Conservation (phyloP, 2,888 invertebrate species). For the Auanema freiburgensis region DNA sequence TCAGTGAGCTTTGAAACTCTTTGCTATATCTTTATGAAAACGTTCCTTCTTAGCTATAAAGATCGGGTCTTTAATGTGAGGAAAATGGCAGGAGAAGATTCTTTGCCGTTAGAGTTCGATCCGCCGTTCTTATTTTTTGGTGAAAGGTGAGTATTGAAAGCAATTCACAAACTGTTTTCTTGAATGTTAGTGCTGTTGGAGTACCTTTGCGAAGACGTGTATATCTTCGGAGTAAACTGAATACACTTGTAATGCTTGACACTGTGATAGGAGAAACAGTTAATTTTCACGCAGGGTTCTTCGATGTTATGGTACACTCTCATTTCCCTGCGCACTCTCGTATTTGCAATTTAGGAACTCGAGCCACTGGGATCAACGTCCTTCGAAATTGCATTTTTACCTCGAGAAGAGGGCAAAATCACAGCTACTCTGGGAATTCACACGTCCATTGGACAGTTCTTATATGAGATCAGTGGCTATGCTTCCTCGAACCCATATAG, state of each 20-base stretch:
- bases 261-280: slow-evolving; percentile 37
- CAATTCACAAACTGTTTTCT: background rate
- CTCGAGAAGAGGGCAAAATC: slow-evolving; percentile 84
- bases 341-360: slow-evolving; percentile 73
- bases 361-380: slow-evolving; percentile 88
- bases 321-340: background rate
- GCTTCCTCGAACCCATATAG: slow-evolving; percentile 88
- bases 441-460: slow-evolving; percentile 87
- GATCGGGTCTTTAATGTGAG: slow-evolving; percentile 23
- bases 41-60: slow-evolving; percentile 7
- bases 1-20: background rate
- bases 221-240: slow-evolving; percentile 28
- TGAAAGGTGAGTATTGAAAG: slow-evolving; percentile 25
- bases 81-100: slow-evolving; percentile 29
- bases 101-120: slow-evolving; percentile 38
- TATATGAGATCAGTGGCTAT: slow-evolving; percentile 68
- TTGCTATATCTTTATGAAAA: background rate
- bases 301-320: slow-evolving; percentile 25
- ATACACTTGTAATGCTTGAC: slow-evolving; percentile 29
- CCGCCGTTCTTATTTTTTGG: slow-evolving; percentile 48
- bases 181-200: slow-evolving; percentile 36
- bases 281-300: slow-evolving; percentile 39
- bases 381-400: slow-evolving; percentile 92
- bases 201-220: slow-evolving; percentile 29
- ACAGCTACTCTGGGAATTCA: slow-evolving; percentile 87